These are phyloP conservation scores for Emydocephalus ijimae DNA, from an alignment of 2,113 vertebrate species.

Conservation along the genomic window DNA sequence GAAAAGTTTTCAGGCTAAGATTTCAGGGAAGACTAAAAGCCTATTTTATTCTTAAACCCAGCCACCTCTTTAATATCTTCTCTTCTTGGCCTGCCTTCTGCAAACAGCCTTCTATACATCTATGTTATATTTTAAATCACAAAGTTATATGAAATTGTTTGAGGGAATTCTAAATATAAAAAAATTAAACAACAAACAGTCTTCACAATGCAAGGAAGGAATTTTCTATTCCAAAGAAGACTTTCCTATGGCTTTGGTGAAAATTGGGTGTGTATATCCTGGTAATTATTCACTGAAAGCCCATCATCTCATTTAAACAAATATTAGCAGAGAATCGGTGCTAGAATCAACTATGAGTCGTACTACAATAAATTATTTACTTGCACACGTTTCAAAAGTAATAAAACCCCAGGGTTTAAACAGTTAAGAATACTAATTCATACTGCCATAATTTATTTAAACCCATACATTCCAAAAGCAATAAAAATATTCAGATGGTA, in stretches of 20 bases:
- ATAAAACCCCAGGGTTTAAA: not conserved
- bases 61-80: not conserved
- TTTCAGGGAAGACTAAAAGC: not conserved
- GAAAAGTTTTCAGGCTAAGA: not conserved
- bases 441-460: not conserved
- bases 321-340: not conserved
- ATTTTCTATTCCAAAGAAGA: not conserved
- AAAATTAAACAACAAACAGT: not conserved
- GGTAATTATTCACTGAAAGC: not conserved
- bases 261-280: not conserved
- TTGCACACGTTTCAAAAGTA: not conserved
- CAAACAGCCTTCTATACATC: rapidly evolving
- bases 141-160: not conserved
- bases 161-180: not conserved
- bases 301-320: not conserved
- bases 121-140: not conserved
- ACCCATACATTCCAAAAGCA: not conserved
- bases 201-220: not conserved
- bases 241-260: not conserved
- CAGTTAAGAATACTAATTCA: not conserved
- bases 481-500: not conserved
- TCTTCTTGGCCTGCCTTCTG: not conserved
- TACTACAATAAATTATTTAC: not conserved
- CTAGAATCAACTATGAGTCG: not conserved
- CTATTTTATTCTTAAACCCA: not conserved